phyloP scores from a whole-genome alignment of 2,113 vertebrate genomes.

The Tichodroma muraria region DNA sequence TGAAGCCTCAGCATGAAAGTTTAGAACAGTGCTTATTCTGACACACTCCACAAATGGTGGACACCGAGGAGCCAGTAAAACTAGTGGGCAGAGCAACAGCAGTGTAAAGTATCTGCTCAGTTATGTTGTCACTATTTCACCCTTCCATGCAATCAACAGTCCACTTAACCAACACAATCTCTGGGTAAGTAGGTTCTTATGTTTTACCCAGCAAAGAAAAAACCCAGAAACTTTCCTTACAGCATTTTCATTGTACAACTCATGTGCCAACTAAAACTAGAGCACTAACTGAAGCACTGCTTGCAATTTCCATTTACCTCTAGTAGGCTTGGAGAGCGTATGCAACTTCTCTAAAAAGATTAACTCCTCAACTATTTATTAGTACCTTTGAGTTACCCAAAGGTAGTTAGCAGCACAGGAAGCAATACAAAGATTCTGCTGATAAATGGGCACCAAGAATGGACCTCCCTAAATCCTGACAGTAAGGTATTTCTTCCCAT shows the following conservation, averaged over 20 bases:
- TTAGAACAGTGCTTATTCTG: not conserved
- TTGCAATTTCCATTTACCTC: not conserved
- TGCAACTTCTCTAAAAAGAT: not conserved
- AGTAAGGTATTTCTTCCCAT: not conserved
- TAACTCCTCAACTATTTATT: not conserved
- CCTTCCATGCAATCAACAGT: not conserved
- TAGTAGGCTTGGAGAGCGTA: not conserved
- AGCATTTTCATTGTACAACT: not conserved
- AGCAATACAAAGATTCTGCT: not conserved
- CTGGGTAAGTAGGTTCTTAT: not conserved
- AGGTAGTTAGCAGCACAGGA: not conserved
- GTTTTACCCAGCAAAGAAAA: not conserved
- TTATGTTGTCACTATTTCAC: not conserved
- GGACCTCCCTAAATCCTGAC: not conserved
- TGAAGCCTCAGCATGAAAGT: not conserved
- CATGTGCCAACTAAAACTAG: not conserved
- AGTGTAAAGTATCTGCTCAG: not conserved
- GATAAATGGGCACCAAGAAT: fast-evolving
- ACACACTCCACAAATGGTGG: not conserved
- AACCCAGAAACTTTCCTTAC: not conserved
- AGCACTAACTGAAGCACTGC: not conserved
- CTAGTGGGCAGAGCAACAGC: not conserved
- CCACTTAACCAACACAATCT: not conserved
- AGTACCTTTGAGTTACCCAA: not conserved
- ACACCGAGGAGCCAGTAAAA: not conserved